Conservation (phyloP, 2,888 invertebrate species). For the Eilema caniola region DNA sequence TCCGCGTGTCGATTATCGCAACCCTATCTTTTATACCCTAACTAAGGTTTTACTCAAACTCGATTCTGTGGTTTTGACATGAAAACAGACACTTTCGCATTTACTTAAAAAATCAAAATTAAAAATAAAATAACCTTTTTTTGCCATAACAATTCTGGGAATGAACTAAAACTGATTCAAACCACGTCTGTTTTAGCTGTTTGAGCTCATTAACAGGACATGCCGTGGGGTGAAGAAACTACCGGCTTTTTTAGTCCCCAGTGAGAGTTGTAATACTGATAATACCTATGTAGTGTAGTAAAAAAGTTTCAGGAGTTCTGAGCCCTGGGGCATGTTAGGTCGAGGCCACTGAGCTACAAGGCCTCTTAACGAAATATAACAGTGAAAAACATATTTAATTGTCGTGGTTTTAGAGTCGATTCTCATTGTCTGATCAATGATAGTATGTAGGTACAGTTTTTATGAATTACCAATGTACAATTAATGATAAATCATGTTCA, state of each 20-base stretch:
- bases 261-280: not conserved
- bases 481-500: too few species aligned
- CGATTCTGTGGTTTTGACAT: too few species aligned
- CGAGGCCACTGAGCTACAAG: not conserved
- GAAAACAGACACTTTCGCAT: too few species aligned
- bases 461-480: too few species aligned
- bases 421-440: too few species aligned
- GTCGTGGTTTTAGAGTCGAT: not conserved
- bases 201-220: constrained; percentile 16
- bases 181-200: constrained; percentile 15
- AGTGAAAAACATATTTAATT: too few species aligned
- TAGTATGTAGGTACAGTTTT: too few species aligned
- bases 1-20: too few species aligned
- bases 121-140: not conserved
- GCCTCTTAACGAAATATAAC: not conserved
- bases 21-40: too few species aligned
- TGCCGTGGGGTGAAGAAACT: constrained; percentile 2
- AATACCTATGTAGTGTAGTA: not conserved
- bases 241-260: constrained; percentile 2
- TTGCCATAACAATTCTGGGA: constrained; percentile 3
- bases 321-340: not conserved
- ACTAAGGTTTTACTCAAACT: too few species aligned
- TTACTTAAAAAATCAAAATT: too few species aligned
- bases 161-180: constrained; percentile 17
- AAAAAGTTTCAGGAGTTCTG: not conserved